phyloP scores from a whole-genome alignment of 1,140 invertebrate species.

The Aphaenogaster ashmeadi region DNA sequence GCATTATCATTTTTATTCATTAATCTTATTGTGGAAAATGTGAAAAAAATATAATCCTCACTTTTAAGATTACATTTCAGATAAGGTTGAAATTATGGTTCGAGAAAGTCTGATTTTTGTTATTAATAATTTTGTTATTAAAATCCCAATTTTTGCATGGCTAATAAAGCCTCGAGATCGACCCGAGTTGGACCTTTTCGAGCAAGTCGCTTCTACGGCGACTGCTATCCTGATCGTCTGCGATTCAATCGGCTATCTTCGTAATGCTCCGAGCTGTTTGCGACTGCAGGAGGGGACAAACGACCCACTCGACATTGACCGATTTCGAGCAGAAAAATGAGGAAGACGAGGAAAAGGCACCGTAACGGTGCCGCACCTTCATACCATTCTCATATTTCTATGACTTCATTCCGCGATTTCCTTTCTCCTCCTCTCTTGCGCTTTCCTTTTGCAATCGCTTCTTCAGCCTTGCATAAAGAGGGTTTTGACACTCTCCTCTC shows the following conservation, averaged over 20 bases:
- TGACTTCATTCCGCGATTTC: slow-evolving; percentile 12
- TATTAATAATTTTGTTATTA: background rate
- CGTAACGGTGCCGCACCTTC: background rate
- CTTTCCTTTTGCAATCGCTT: slow-evolving; percentile 16
- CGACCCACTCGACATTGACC: slow-evolving; percentile 56
- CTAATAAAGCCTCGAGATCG: background rate
- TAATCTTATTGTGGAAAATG: background rate
- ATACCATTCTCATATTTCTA: background rate
- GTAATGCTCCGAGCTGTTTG: slow-evolving; percentile 77
- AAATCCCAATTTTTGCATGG: background rate
- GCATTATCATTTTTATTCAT: background rate
- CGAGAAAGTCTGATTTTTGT: background rate
- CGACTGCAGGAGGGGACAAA: slow-evolving; percentile 44
- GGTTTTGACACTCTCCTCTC: slow-evolving; percentile 7
- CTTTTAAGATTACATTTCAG: background rate
- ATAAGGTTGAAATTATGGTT: background rate
- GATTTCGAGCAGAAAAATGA: slow-evolving; percentile 42
- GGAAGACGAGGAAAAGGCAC: slow-evolving; percentile 65
- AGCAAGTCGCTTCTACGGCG: slow-evolving; percentile 47
- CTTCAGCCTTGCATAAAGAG: slow-evolving; percentile 8
- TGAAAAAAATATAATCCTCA: background rate
- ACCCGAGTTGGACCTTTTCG: slow-evolving; percentile 54
- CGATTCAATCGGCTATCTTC: slow-evolving; percentile 81
- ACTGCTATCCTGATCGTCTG: slow-evolving; percentile 81
- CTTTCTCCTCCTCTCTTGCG: slow-evolving; percentile 21